These are phyloP conservation scores for Chamaea fasciata DNA, from an alignment of 2,113 vertebrate genomes.

Conservation along the genomic window DNA sequence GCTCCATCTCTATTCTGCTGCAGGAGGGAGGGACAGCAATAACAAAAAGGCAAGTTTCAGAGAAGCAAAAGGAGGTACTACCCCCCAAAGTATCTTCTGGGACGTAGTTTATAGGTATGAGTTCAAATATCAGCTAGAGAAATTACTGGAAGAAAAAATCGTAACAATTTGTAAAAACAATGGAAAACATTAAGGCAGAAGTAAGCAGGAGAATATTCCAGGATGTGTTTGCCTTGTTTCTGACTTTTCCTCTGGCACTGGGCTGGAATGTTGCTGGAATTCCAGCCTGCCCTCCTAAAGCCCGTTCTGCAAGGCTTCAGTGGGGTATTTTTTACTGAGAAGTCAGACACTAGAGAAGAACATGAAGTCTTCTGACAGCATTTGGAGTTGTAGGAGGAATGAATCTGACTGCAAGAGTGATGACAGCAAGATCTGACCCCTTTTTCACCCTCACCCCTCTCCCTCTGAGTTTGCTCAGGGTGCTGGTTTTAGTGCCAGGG, in stretches of 20 bases:
- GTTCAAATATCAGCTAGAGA: neutral
- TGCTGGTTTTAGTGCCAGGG: neutral
- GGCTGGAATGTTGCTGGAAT: neutral
- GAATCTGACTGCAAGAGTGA: neutral
- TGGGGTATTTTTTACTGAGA: neutral
- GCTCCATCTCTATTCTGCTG: neutral
- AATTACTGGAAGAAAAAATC: neutral
- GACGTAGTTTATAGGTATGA: neutral
- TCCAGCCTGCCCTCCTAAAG: neutral
- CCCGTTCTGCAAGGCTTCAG: rapidly evolving
- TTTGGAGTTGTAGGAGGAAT: neutral
- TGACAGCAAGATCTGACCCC: neutral
- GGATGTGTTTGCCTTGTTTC: neutral
- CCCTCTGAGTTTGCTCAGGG: neutral
- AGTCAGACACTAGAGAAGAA: neutral
- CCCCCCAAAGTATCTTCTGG: neutral
- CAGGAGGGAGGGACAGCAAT: neutral
- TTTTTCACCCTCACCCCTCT: neutral
- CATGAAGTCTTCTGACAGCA: neutral
- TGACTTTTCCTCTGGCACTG: neutral
- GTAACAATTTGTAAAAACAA: neutral
- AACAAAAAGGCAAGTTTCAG: neutral
- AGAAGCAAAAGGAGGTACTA: neutral
- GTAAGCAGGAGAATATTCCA: neutral
- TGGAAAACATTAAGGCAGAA: neutral